Base-by-base conservation (phyloP, 2,113 vertebrate species). In the Heteronetta atricapilla region DNA sequence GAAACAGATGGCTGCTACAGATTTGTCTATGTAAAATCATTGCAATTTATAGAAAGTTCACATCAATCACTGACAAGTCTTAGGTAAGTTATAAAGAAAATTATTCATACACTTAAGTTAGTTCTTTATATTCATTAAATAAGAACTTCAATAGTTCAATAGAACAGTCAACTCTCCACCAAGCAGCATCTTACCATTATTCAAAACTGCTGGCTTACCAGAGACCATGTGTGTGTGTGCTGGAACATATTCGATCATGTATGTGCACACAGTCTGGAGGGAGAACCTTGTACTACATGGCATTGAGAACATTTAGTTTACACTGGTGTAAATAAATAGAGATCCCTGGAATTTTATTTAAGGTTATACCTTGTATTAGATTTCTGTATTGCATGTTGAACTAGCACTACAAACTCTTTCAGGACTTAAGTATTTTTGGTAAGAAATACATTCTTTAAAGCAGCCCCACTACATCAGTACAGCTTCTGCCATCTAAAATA, bases 1-100 rank as follows among this genome's bases (percentile, higher is more conserved):
- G 44, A 94, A 93, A 55, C 46, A 95, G 72, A 68, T 78, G 68
- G 86, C 67, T 73, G 52, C 46, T 78, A 48, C 80, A 52, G 76
- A 62, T 95, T 88, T 86, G 59, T 63, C 88, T 46, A 0, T 67
- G 42, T 86, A 77, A 81, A 86, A 74, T 62, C 67, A 59, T 13
- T 80, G 50, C 18, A 17, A 4, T 70, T 82, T 74, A 55, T 52
- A 68, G 38, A 21, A 90, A 87, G 72, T 70, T 80, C 58, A 69
- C 46, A 48, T 93, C 42, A 68, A 38, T 93, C 64, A 44, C 68
- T 88, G 60, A 13, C 53, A 73, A 22, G 25, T 31, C 44, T 50
- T 53, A 72, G 60, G 42, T 55, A 42, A 82, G 34, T 84, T 68
- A 20, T 5, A 33, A 4, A n/a, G 63, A 72, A 90, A 76, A 25